Conservation (phyloP, 2,888 invertebrate genomes). For the Metellina segmentata region DNA sequence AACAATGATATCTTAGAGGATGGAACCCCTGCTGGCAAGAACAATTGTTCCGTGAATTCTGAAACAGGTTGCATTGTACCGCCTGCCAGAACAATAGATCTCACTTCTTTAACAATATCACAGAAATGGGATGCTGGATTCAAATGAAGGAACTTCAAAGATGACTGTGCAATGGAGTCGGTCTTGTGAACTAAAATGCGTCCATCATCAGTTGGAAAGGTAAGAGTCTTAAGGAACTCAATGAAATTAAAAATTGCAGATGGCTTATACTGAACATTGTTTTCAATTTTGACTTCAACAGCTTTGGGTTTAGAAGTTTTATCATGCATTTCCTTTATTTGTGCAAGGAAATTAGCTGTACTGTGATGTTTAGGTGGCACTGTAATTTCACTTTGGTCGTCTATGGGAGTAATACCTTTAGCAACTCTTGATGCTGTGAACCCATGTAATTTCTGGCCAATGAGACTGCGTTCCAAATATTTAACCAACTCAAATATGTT, state of each 20-base stretch:
- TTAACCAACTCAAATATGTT: conserved; percentile 90
- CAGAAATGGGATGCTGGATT: conserved; percentile 93
- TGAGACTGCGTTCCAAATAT: conserved; percentile 89
- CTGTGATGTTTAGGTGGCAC: conserved; percentile 77
- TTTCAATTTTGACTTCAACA: not conserved
- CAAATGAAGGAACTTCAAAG: conserved; percentile 90
- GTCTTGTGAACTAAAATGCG: conserved; percentile 84
- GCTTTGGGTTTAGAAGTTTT: not conserved
- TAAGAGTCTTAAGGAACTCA: conserved; percentile 89
- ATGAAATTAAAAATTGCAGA: conserved; percentile 87
- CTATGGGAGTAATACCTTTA: conserved; percentile 51
- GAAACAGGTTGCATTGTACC: conserved; percentile 98
- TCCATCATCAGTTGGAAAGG: conserved; percentile 89
- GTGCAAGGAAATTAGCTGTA: conserved; percentile 49
- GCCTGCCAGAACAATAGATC: conserved; percentile 92
- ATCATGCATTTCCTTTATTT: conserved; percentile 43
- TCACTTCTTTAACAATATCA: conserved; percentile 87
- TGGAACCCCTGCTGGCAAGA: conserved; percentile 85
- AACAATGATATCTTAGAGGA: conserved; percentile 87
- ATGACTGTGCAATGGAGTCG: conserved; percentile 73
- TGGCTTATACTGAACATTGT: conserved; percentile 55
- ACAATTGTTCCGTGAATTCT: conserved; percentile 91
- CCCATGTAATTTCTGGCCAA: conserved; percentile 89
- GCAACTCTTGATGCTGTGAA: conserved; percentile 81
- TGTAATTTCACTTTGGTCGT: conserved; percentile 39